These are phyloP conservation scores for Psittacula echo DNA, from an alignment of 2,797 vertebrate genomes.

Conservation along the genomic window DNA sequence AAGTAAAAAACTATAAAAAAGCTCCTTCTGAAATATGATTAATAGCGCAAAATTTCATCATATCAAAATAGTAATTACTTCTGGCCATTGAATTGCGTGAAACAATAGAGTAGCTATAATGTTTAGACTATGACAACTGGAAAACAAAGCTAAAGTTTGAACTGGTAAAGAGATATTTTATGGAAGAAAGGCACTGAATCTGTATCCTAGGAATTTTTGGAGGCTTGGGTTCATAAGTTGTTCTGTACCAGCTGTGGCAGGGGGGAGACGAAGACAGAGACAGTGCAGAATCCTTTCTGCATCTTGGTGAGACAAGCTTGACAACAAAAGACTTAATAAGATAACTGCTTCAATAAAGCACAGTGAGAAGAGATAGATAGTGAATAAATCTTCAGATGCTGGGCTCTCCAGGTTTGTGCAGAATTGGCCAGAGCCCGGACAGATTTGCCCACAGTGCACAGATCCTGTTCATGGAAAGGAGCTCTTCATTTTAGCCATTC, in stretches of 20 bases:
- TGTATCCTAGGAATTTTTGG: neutral
- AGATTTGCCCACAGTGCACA: neutral
- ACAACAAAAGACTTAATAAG: neutral
- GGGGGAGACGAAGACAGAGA: neutral
- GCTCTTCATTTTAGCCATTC: neutral
- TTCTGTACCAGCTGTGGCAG: neutral
- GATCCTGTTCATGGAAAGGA: neutral
- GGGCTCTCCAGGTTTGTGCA: fast-evolving
- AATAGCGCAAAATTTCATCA: neutral
- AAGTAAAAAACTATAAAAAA: neutral
- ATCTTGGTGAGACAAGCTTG: neutral
- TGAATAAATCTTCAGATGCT: neutral
- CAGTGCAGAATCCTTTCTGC: neutral
- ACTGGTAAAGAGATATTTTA: neutral
- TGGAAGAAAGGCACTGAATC: neutral
- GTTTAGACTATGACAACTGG: neutral
- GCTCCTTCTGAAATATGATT: neutral
- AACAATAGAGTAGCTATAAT: neutral
- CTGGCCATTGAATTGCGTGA: neutral
- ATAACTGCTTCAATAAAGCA: neutral
- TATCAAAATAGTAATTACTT: neutral
- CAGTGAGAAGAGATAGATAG: neutral
- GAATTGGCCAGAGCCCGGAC: neutral
- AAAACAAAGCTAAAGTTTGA: neutral
- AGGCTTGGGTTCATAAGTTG: neutral